Percentiles rank a stretch among this genome's conserved stretches.
These are phyloP conservation scores for Notolabrus celidotus DNA, from an alignment of 2,797 vertebrate genomes.

Conservation along the genomic window DNA sequence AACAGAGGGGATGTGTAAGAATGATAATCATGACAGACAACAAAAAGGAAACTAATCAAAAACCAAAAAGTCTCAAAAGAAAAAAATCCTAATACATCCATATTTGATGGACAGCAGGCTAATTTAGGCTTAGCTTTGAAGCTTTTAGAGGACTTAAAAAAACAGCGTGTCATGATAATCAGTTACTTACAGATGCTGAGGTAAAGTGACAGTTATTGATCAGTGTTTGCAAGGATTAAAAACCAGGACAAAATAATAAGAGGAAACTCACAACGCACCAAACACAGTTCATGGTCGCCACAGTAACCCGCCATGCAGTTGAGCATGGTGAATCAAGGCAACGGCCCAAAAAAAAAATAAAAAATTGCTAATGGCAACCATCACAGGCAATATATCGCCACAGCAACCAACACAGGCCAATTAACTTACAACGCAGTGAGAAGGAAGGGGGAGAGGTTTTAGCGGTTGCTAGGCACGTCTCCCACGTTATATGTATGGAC, in stretches of 20 bases:
- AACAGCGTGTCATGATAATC: constrained; percentile 84
- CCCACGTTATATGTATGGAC: constrained; percentile 88
- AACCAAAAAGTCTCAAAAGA: constrained; percentile 60
- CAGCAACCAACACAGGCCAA: constrained; percentile 89
- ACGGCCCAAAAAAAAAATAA: constrained; percentile 84
- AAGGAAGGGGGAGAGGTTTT: constrained; percentile 86
- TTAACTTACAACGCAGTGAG: constrained; percentile 87
- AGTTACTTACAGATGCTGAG: constrained; percentile 81
- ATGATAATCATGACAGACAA: constrained; percentile 89
- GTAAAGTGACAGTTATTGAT: constrained; percentile 85
- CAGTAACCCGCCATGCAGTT: constrained; percentile 88
- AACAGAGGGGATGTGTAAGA: constrained; percentile 85
- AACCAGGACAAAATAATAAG: constrained; percentile 84
- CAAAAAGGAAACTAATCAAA: constrained; percentile 67
- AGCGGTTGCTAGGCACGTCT: constrained; percentile 87
- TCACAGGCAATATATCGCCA: constrained; percentile 90
- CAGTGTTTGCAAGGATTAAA: constrained; percentile 83
- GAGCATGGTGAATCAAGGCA: constrained; percentile 88
- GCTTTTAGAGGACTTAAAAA: constrained; percentile 56
- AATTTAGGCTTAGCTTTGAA: constrained; percentile 53
- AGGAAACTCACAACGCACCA: constrained; percentile 89
- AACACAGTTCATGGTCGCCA: constrained; percentile 89
- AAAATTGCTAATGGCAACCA: constrained; percentile 88
- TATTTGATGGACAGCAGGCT: constrained; percentile 61
- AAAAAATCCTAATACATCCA: constrained; percentile 64